Conservation (phyloP, 2,888 invertebrate species). For the Aleiodes leptofemur region DNA sequence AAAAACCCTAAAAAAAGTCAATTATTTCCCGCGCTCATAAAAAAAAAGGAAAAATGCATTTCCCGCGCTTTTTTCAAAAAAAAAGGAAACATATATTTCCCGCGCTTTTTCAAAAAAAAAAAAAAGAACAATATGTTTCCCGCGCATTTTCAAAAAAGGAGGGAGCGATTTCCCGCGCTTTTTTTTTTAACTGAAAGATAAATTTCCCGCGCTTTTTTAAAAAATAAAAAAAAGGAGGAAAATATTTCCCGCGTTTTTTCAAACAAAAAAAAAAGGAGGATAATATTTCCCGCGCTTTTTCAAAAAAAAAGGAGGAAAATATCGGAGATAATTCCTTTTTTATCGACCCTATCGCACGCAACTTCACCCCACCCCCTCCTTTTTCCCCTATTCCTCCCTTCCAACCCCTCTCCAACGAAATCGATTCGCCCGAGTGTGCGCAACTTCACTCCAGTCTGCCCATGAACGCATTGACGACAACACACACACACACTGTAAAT, state of each 20-base stretch:
- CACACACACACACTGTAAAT: no score
- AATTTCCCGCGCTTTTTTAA: not conserved
- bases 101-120: no score
- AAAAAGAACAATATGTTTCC: no score
- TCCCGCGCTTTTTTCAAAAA: no score
- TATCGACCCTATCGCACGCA: not conserved
- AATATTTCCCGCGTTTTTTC: not conserved
- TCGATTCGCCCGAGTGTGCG: not conserved
- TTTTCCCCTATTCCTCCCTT: no score
- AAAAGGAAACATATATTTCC: no score
- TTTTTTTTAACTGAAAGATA: no score
- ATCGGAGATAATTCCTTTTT: not conserved
- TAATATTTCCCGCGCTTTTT: not conserved
- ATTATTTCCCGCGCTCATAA: no score
- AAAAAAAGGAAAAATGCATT: no score
- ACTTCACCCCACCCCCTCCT: not conserved
- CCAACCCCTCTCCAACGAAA: not conserved
- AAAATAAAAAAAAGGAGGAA: not conserved
- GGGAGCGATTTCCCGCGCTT: not conserved
- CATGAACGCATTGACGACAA: no score
- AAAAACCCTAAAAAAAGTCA: no score
- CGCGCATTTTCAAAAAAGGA: no score
- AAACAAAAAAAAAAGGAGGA: not conserved
- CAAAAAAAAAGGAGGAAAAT: not conserved
- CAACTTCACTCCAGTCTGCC: slow-evolving; percentile 4